Evolutionary conservation across 2,797 vertebrate genomes (phyloP).

Genomic region (Coranthus polyacanthus): DNA sequence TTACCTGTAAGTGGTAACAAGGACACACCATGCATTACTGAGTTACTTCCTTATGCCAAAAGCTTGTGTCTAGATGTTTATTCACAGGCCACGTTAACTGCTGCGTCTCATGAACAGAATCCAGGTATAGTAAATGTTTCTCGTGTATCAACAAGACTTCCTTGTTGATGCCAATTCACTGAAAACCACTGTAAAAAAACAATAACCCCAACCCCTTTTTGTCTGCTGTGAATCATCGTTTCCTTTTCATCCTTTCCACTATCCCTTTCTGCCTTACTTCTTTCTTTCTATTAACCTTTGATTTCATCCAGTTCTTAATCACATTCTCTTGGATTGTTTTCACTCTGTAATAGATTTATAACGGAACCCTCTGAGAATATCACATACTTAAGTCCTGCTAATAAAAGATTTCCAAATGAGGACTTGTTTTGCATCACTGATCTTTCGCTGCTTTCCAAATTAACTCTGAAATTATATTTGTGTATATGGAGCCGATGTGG

Average conservation of each 20-base stretch:
- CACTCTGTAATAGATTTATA: constrained; percentile 24
- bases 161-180: not conserved
- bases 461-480: constrained; percentile 50
- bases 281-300: not conserved
- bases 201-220: no score
- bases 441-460: constrained; percentile 33
- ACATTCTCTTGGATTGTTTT: constrained; percentile 13
- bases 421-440: constrained; percentile 15
- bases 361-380: constrained; percentile 12
- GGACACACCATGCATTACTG: constrained; percentile 47
- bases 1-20: constrained; percentile 56
- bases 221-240: no score
- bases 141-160: no score
- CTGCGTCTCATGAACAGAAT: constrained; percentile 9
- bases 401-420: constrained; percentile 30
- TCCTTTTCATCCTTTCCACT: not conserved
- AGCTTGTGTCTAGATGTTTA: constrained; percentile 22
- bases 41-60: constrained; percentile 35
- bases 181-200: no score
- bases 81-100: not conserved
- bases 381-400: constrained; percentile 11
- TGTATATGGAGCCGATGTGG: constrained; percentile 1
- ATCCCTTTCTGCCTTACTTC: no score
- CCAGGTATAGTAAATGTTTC: no score
- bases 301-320: not conserved